Evolutionary conservation across 1,140 invertebrate species (phyloP).

Genomic region (Dreissena rostriformis): DNA sequence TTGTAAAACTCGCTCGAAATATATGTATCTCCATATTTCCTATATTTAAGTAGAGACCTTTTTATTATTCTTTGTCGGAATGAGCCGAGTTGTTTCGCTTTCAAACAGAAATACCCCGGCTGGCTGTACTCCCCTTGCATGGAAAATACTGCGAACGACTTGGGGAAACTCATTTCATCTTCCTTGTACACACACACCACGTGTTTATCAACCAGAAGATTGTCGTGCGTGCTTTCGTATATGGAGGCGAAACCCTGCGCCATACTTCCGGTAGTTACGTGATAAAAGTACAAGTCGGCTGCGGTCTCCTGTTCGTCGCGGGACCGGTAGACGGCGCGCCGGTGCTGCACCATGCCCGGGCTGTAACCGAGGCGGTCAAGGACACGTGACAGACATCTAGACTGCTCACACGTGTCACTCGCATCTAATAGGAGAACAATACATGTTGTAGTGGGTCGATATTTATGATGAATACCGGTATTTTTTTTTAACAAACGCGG

Average conservation of each 20-base stretch:
- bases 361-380: neutral
- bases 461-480: too few relatives aligned
- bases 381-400: neutral
- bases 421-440: too few relatives aligned
- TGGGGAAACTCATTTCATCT: neutral
- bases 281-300: neutral
- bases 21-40: neutral
- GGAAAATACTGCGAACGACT: neutral
- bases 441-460: too few relatives aligned
- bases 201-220: neutral
- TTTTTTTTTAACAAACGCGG: too few relatives aligned
- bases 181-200: neutral
- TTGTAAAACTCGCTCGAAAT: slow-evolving; percentile 1
- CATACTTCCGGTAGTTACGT: neutral
- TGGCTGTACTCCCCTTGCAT: neutral
- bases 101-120: neutral
- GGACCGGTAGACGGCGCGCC: neutral
- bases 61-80: neutral
- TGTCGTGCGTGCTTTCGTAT: neutral
- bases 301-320: neutral
- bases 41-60: neutral
- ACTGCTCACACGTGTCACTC: neutral
- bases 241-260: neutral
- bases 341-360: neutral
- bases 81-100: neutral